Percentiles rank a stretch among this genome's conserved stretches.
Evolutionary conservation across 2,888 invertebrate genomes (phyloP).

Genomic region (Nymphalis urticae): DNA sequence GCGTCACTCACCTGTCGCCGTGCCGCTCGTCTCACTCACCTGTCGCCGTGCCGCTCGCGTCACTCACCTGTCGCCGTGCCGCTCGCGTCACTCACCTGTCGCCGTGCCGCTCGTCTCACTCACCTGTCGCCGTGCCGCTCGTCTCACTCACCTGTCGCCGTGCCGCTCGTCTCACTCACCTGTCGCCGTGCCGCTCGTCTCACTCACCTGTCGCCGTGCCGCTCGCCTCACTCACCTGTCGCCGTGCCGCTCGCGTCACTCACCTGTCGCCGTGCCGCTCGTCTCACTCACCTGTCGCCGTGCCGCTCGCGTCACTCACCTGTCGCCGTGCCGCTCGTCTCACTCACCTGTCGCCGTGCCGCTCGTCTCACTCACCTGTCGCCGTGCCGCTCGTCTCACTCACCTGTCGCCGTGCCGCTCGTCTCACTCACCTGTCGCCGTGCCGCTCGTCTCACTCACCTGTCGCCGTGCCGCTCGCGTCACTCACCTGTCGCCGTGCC

Average conservation of each 20-base stretch:
- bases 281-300: constrained; percentile 2
- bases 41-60: neutral
- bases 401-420: constrained; percentile 53
- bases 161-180: neutral
- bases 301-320: neutral
- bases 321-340: neutral
- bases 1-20: constrained; percentile 35
- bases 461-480: neutral
- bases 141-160: constrained; percentile 2
- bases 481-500: neutral
- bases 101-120: constrained; percentile 11
- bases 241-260: constrained; percentile 10
- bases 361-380: neutral
- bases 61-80: neutral
- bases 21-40: neutral
- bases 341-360: neutral
- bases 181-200: neutral
- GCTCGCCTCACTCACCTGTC: neutral
- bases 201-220: neutral
- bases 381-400: constrained; percentile 11
- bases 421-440: constrained; percentile 2
- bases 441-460: neutral
- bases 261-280: constrained; percentile 53
- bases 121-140: constrained; percentile 53
- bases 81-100: neutral